Evolutionary conservation across 2,797 vertebrate species (phyloP).

Genomic region (Gambusia yucatana): DNA sequence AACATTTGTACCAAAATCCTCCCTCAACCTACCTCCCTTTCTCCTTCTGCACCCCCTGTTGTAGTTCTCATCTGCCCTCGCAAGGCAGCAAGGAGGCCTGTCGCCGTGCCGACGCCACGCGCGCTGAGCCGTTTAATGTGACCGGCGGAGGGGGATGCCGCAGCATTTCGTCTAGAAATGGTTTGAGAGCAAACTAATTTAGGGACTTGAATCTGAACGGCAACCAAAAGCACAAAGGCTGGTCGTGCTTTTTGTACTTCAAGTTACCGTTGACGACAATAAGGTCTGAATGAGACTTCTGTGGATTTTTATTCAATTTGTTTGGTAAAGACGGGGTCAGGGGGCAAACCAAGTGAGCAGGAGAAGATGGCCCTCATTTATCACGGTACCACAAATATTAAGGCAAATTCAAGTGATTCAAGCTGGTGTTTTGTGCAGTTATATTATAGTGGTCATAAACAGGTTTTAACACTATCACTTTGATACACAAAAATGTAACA

Average conservation of each 20-base stretch:
- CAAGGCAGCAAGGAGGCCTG: constrained; percentile 42
- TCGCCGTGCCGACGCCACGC: constrained; percentile 28
- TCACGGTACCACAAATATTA: constrained; percentile 52
- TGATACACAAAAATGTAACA: constrained; percentile 3
- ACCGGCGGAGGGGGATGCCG: neutral
- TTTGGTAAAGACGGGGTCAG: constrained; percentile 13
- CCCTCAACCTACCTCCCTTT: constrained; percentile 72
- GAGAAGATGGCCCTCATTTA: constrained; percentile 71
- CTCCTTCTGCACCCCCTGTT: constrained; percentile 64
- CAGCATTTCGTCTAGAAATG: constrained; percentile 44
- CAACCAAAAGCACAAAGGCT: constrained; percentile 74
- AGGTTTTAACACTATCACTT: constrained; percentile 46
- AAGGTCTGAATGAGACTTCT: constrained; percentile 52
- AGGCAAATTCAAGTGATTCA: constrained; percentile 48
- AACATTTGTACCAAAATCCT: constrained; percentile 72
- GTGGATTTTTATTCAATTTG: constrained; percentile 41
- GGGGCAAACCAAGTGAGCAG: constrained; percentile 35
- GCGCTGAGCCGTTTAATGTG: constrained; percentile 19
- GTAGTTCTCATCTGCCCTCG: constrained; percentile 42
- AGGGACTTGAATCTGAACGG: constrained; percentile 47
- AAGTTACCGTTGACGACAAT: constrained; percentile 54
- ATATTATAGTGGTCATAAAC: constrained; percentile 6
- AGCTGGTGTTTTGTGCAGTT: neutral
- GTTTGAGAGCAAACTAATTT: constrained; percentile 52
- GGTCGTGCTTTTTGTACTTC: constrained; percentile 68